Evolutionary conservation across 2,888 invertebrate genomes (phyloP), one percentile per base, ranked within the genome.

Genomic region (Euplagia quadripunctaria): DNA sequence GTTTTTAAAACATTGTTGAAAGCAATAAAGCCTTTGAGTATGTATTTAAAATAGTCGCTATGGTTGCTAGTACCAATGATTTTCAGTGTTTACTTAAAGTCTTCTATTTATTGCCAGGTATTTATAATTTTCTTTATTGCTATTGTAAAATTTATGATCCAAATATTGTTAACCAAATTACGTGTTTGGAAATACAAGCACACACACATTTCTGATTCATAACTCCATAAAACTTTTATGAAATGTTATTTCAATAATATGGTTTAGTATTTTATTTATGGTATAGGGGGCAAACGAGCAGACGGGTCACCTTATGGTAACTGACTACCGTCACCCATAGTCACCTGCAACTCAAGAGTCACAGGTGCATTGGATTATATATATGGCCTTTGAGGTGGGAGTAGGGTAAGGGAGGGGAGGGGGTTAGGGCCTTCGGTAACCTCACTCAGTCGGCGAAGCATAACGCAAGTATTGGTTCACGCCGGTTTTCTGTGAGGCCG

Each of bases 161-260:
- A 43, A 72, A 82, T 31, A 75, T 74, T 79, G 70, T 72, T 75
- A 77, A 31, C 31, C 64, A 82, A 84, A 77, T 79, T 64, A 81
- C 61, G 41, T 68, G 52, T 58, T 76, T 69, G 11, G 43, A 9
- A 46, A 46, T 31, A 46, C 6, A 46, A 46, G n/a, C n/a, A 46
- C 43, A 8, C 42, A 72, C 81, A 69, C 65, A 55, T 4, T 49
- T 20, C 58, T 76, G 79, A 83, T 76, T 79, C 61, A 82, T 83
- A 31, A 8, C n/a, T 64, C 49, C 17, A 64, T 72, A 46, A 49
- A 20, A 9, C 55, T 43, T 43, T 52, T 14, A 5, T 6, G 55
- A 51, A 51, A 17, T 68, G 68, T 73, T 82, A 31, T 61, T 58
- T 77, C 5, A 52, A 46, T 42, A 55, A 65, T 11, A 46, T 71